Evolutionary conservation across 1,140 invertebrate genomes (phyloP), one percentile per base, ranked within the genome.

Genomic region (Scaptomyza montana): DNA sequence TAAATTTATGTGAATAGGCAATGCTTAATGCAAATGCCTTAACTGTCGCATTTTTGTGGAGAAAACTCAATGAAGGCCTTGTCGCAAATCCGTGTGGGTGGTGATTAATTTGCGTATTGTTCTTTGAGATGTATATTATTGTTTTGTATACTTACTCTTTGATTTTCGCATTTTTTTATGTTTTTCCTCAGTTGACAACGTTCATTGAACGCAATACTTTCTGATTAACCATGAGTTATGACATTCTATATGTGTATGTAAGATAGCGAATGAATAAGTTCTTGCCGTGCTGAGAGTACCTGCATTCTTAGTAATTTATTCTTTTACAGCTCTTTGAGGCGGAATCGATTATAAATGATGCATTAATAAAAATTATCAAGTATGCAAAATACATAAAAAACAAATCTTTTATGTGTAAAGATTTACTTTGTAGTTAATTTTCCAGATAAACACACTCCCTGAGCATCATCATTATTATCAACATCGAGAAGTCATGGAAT

Each of bases 71-170:
- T 78, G 74, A 43, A 64, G 61, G 47, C 54, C 45, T 25, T 19
- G 25, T 25, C 63, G 13, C 25, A 39, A 36, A 59, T 39, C 30
- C 21, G 43, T 61, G 76, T 87, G 82, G 82, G 82, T 43, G 84
- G 63, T 87, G 84, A 87, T 87, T 87, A 87, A 87, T 87, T 87
- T 84, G 45, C 69, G 66, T 84, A 89, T 89, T 87, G 84, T 87
- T 84, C 79, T 84, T 72, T 73, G 45, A 73, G 68, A 47, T 75
- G 72, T 80, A 33, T 16, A 5, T 19, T 13, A 6, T 45, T 39
- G 3, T 21, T 46, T n/a, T 59, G 30, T 30, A 1, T 41, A 2
- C 19, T 30, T 41, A 2, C 19, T 30, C 13, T 16, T 50, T 49
- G 28, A 30, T 13, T 57, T 56, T 25, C 0, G 1, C 54, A 13